phyloP scores from a whole-genome alignment of 1,140 invertebrate genomes.

The Drosophila pectinifera region DNA sequence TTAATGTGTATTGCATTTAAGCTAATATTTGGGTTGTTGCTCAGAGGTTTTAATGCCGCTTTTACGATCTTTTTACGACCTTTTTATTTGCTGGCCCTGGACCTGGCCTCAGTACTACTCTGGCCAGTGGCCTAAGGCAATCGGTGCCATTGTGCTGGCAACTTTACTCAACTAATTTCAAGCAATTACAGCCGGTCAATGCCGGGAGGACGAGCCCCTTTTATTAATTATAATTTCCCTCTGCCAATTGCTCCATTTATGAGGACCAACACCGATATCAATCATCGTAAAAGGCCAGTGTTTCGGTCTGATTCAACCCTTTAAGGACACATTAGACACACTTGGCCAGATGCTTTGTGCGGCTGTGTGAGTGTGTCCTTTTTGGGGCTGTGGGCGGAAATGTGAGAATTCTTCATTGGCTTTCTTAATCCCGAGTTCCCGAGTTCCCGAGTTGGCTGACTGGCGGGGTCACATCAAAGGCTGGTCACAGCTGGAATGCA shows the following conservation, averaged over 20 bases:
- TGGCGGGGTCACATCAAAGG: constrained; percentile 58
- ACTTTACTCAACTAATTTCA: constrained; percentile 76
- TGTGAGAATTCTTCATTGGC: constrained; percentile 46
- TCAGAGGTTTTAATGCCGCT: constrained; percentile 59
- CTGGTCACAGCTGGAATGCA: constrained; percentile 35
- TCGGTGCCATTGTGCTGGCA: no score
- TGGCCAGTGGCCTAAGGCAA: constrained; percentile 20
- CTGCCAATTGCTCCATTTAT: constrained; percentile 47
- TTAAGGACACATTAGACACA: constrained; percentile 66
- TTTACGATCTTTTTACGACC: constrained; percentile 79
- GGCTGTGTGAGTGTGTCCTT: constrained; percentile 7
- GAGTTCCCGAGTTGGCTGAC: constrained; percentile 27
- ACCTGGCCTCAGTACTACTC: constrained; percentile 21
- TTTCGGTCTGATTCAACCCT: constrained; percentile 42
- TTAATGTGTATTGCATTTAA: constrained; percentile 82
- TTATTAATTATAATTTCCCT: constrained; percentile 58
- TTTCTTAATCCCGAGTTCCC: constrained; percentile 47
- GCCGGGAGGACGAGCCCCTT: constrained; percentile 4
- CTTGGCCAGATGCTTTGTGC: constrained; percentile 49
- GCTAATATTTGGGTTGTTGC: constrained; percentile 76
- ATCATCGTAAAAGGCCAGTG: constrained; percentile 40
- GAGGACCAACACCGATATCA: constrained; percentile 39
- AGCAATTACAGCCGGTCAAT: constrained; percentile 58
- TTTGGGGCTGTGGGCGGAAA: neutral
- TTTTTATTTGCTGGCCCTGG: constrained; percentile 66